phyloP scores from a whole-genome alignment of 2,113 vertebrate genomes.

The Cryptoleucopteryx plumbea region DNA sequence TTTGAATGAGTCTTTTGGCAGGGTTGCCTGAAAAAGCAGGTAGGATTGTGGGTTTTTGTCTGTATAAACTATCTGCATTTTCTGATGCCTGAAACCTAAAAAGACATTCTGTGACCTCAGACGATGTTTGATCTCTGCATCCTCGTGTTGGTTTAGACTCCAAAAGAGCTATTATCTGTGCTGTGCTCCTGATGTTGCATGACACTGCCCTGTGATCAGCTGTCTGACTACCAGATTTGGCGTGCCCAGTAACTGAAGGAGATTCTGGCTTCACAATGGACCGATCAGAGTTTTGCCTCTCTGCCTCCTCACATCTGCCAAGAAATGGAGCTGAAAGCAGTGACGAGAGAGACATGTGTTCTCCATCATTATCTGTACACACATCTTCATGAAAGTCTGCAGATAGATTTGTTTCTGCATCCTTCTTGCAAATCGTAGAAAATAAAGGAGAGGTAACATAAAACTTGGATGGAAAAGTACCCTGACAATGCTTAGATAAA shows the following conservation, averaged over 20 bases:
- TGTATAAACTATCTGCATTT: not conserved
- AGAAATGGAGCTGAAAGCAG: not conserved
- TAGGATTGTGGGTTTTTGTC: not conserved
- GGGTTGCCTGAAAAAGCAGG: not conserved
- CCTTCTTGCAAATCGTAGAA: conserved; percentile 33
- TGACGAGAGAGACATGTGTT: not conserved
- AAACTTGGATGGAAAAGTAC: conserved; percentile 24
- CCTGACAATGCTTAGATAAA: not conserved
- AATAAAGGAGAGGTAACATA: conserved; percentile 57
- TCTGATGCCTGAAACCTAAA: not conserved
- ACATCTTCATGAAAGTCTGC: not conserved
- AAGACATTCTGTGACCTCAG: not conserved
- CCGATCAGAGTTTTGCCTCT: not conserved
- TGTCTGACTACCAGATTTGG: not conserved
- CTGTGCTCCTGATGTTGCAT: conserved; percentile 71
- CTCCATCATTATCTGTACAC: not conserved
- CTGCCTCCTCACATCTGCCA: not conserved
- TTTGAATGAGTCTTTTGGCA: not conserved
- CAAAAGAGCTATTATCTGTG: conserved; percentile 75
- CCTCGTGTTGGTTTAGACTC: conserved; percentile 15
- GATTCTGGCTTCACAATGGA: not conserved
- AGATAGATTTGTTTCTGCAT: not conserved
- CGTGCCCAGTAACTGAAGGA: not conserved
- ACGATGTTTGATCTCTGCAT: not conserved
- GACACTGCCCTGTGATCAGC: not conserved